Percentiles rank a stretch among this genome's conserved stretches.
These are phyloP conservation scores for Papilio xuthus DNA, from an alignment of 1,140 invertebrate genomes.

Conservation along the genomic window DNA sequence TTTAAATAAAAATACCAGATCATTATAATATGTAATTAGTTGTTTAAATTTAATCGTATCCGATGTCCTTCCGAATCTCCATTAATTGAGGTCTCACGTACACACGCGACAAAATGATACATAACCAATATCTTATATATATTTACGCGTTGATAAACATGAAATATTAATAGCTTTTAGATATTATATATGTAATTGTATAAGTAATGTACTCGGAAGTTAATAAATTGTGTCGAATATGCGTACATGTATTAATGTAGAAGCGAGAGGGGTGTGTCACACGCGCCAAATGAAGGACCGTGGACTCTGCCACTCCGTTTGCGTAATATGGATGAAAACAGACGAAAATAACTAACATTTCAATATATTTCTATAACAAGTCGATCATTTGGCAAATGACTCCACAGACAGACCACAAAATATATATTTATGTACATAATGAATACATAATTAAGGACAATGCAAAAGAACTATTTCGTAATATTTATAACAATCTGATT, in stretches of 20 bases:
- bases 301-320: no score
- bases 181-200: no score
- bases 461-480: background rate
- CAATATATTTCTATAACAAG: no score
- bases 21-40: constrained; percentile 6
- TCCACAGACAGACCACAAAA: background rate
- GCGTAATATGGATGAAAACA: no score
- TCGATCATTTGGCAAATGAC: background rate
- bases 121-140: background rate
- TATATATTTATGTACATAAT: background rate
- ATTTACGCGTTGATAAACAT: no score
- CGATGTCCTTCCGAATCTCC: background rate
- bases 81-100: background rate
- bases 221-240: no score
- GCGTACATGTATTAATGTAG: no score
- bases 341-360: no score
- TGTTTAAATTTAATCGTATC: background rate
- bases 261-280: no score
- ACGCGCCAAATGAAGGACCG: no score
- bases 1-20: background rate
- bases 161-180: no score
- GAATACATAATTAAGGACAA: constrained; percentile 13
- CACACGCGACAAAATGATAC: background rate
- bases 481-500: background rate
- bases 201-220: no score